Evolutionary conservation across 2,888 invertebrate genomes (phyloP).

Genomic region (Chirona hameri): DNA sequence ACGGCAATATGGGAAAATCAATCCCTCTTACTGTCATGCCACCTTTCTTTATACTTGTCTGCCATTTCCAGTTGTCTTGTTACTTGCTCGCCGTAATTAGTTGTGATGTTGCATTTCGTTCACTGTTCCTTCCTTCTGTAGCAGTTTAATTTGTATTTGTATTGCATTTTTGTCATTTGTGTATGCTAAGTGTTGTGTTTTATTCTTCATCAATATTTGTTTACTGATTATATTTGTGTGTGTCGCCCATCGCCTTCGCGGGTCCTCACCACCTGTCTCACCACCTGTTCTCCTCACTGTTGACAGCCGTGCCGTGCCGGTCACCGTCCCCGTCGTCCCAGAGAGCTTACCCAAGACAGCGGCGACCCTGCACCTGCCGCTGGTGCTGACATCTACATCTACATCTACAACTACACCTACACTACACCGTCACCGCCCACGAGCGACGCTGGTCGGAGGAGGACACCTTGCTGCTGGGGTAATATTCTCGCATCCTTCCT

Average conservation of each 20-base stretch:
- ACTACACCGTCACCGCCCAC: background rate
- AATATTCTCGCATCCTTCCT: background rate
- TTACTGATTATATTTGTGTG: background rate
- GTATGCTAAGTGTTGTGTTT: too few species aligned
- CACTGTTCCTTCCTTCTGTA: too few species aligned
- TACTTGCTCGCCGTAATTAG: too few species aligned
- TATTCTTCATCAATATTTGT: too few species aligned
- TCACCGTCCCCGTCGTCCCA: background rate
- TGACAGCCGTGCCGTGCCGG: background rate
- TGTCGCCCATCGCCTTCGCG: background rate
- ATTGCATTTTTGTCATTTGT: too few species aligned
- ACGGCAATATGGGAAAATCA: too few species aligned
- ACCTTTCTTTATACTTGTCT: too few species aligned
- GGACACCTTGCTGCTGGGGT: background rate
- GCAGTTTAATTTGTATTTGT: too few species aligned
- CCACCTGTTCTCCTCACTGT: background rate
- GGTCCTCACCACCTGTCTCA: background rate
- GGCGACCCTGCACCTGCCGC: background rate
- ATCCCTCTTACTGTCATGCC: too few species aligned
- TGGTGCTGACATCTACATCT: background rate
- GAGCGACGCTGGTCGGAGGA: background rate
- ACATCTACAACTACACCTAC: too few species aligned
- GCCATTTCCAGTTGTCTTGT: too few species aligned
- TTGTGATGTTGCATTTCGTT: too few species aligned
- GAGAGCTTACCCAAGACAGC: background rate